These are phyloP conservation scores for Anorthoa munda DNA, from an alignment of 2,888 invertebrate species.

Conservation along the genomic window DNA sequence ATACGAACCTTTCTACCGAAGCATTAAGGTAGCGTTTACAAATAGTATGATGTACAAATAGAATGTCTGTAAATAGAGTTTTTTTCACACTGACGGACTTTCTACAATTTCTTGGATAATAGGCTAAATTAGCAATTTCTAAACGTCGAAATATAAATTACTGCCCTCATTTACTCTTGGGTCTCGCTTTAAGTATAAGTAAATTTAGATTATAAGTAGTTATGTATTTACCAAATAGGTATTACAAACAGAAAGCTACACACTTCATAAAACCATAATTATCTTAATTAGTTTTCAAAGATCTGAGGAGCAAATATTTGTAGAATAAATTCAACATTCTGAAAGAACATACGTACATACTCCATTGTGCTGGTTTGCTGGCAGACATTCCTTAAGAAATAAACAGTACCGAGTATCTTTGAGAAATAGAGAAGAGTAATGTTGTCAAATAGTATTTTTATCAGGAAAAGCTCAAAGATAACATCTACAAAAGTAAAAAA, in stretches of 20 bases:
- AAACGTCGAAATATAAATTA: too few species aligned
- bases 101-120: background rate
- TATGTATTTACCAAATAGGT: too few species aligned
- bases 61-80: too few species aligned
- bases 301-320: background rate
- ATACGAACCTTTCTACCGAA: background rate
- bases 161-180: too few species aligned
- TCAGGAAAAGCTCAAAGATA: background rate
- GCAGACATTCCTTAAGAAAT: background rate
- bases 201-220: too few species aligned
- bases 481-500: background rate
- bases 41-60: background rate
- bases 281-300: constrained; percentile 9
- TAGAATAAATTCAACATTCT: constrained; percentile 7
- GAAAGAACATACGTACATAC: background rate
- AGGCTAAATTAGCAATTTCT: too few species aligned
- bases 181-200: too few species aligned
- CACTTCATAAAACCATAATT: background rate
- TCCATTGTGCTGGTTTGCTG: background rate
- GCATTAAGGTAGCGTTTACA: background rate
- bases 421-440: too few species aligned
- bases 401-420: too few species aligned
- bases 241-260: background rate
- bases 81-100: too few species aligned
- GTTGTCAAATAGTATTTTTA: background rate